phyloP scores from a whole-genome alignment of 2,113 vertebrate species.

The Diadophis punctatus region DNA sequence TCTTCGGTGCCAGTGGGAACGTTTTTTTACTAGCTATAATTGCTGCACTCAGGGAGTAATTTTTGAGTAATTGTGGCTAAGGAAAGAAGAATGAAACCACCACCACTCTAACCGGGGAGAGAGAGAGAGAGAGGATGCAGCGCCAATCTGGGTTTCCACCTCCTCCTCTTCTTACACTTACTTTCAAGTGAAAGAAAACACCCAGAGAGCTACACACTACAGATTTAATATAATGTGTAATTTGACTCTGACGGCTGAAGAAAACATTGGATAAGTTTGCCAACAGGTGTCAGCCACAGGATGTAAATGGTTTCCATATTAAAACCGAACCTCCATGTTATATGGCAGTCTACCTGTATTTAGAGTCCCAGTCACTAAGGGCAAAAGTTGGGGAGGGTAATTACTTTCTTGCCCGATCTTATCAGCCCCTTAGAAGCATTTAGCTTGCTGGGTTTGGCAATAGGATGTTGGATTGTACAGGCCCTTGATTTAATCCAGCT shows the following conservation, averaged over 20 bases:
- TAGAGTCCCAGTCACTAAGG: neutral
- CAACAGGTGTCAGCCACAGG: neutral
- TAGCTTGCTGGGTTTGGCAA: neutral
- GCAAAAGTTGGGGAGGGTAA: neutral
- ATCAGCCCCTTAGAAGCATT: neutral
- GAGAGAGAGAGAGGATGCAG: neutral
- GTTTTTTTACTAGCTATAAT: neutral
- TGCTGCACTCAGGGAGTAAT: neutral
- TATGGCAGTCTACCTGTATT: neutral
- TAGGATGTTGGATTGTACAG: neutral
- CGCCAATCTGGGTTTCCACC: neutral
- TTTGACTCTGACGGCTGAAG: neutral
- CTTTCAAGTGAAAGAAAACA: neutral
- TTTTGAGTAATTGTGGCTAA: neutral
- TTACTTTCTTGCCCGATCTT: neutral
- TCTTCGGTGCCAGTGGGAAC: neutral
- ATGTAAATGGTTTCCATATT: neutral
- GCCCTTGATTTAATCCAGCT: neutral
- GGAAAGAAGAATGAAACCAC: neutral
- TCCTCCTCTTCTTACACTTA: neutral
- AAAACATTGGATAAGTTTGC: neutral
- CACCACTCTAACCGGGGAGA: neutral
- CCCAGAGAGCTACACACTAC: neutral
- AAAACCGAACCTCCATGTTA: neutral
- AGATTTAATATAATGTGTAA: neutral